These are phyloP conservation scores for Chiridota heheva DNA, from an alignment of 35 echinoderm and acorn worm genomes.

Conservation along the genomic window DNA sequence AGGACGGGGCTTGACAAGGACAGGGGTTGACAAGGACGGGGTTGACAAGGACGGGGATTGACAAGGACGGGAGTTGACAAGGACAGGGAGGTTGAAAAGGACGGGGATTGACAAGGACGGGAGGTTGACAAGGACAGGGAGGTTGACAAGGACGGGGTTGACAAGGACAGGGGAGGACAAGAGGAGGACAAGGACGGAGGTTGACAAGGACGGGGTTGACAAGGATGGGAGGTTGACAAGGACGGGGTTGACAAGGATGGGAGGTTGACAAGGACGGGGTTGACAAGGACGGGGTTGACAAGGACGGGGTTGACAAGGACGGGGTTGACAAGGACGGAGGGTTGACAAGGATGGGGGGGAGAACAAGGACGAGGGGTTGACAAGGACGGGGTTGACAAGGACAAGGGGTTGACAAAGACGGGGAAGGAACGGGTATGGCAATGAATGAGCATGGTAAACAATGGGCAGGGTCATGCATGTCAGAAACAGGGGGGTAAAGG, in stretches of 20 bases:
- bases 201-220: neutral
- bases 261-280: neutral
- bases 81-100: neutral
- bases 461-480: neutral
- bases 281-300: neutral
- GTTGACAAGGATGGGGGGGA: neutral
- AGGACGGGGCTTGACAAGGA: neutral
- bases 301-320: neutral
- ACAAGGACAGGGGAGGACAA: neutral
- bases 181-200: neutral
- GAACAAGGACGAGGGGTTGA: neutral
- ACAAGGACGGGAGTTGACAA: neutral
- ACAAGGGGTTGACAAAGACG: neutral
- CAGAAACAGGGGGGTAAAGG: neutral
- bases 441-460: neutral
- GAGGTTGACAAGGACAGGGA: neutral
- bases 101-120: neutral
- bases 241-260: neutral
- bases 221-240: neutral
- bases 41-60: neutral
- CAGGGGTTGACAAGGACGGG: neutral
- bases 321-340: neutral
- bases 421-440: neutral
- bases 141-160: neutral
- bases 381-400: neutral